phyloP scores from a whole-genome alignment of 1,140 invertebrate species.

The Ruditapes philippinarum region DNA sequence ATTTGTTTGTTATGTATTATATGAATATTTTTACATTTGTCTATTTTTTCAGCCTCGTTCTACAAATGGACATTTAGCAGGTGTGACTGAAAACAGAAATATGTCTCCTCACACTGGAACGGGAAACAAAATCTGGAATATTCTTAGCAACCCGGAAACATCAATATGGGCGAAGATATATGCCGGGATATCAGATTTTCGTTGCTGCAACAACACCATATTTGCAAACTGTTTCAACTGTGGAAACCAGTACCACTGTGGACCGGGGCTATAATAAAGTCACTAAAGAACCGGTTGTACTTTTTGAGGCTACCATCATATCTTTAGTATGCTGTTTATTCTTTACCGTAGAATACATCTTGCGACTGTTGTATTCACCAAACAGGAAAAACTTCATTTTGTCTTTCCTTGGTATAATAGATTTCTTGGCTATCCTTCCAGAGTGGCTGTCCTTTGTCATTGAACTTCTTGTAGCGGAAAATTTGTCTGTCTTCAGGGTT shows the following conservation, averaged over 20 bases:
- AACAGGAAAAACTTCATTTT: slow-evolving; percentile 83
- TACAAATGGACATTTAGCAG: no score
- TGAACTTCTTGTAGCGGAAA: slow-evolving; percentile 44
- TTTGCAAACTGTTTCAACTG: no score
- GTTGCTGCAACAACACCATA: slow-evolving; percentile 59
- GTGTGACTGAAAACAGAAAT: no score
- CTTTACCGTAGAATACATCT: slow-evolving; percentile 86
- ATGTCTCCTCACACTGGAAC: background rate
- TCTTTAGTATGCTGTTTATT: slow-evolving; percentile 85
- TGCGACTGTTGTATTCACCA: slow-evolving; percentile 84
- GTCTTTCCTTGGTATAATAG: slow-evolving; percentile 86
- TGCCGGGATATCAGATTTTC: slow-evolving; percentile 65
- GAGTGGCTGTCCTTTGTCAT: slow-evolving; percentile 80
- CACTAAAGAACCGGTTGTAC: no score
- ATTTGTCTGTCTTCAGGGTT: background rate
- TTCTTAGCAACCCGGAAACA: slow-evolving; percentile 47
- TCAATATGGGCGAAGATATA: slow-evolving; percentile 68
- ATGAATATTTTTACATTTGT: no score
- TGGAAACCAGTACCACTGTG: no score
- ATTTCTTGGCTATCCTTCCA: slow-evolving; percentile 87
- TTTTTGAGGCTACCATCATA: no score
- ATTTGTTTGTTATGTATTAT: no score
- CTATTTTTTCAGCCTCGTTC: no score
- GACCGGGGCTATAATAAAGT: no score
- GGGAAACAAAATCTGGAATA: slow-evolving; percentile 38